Base-by-base conservation (phyloP, 1,140 invertebrate genomes). In the Drosophila suzukii region DNA sequence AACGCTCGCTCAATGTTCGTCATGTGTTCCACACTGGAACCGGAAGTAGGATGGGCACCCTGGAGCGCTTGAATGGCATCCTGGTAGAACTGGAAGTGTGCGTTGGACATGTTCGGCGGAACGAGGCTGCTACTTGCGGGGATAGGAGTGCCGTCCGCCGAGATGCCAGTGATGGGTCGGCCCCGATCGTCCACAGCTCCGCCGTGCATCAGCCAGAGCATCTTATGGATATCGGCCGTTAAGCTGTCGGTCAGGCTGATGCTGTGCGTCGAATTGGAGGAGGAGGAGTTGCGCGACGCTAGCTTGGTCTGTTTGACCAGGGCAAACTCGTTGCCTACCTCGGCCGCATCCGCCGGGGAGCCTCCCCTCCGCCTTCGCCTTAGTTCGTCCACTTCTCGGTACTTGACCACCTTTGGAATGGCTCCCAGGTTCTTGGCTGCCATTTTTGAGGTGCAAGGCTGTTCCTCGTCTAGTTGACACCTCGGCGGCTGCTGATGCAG, bases 381-480 rank as follows among this genome's bases (percentile, higher is more conserved):
- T 24, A 83, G 61, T 36, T 92, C 91, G 12, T 92, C 82, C 43
- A 91, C 75, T 30, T 92, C 90, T 0, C 88, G 84, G 44, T 92
- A 92, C 39, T 91, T 89, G 2, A 86, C 79, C 41, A 91, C 88
- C 82, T 96, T 96, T 27, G 96, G 96, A 79, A 96, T 96, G 41
- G 96, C 96, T 12, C 96, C 96, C 74, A 96, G 94, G 83, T 95
- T 94, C 91, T 93, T 93, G 34, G 80, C 66, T 0, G 78, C 75
- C 63, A 77, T 77, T 20, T 74, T 77, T 0, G 79, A 83, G 3
- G 79, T 84, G 39, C 85, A 81, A 0, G 84, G 84, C 20, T 89
- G 84, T 20, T 91, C 86, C 49, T 76, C 74, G 13, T 88, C 76
- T 13, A 76, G 49, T 46, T 49, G 53, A 7, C 34, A 39, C 17